Percentiles rank a stretch among this genome's conserved stretches.
Evolutionary conservation across 2,797 vertebrate species (phyloP).

Genomic region (Pseudochromis fuscus): DNA sequence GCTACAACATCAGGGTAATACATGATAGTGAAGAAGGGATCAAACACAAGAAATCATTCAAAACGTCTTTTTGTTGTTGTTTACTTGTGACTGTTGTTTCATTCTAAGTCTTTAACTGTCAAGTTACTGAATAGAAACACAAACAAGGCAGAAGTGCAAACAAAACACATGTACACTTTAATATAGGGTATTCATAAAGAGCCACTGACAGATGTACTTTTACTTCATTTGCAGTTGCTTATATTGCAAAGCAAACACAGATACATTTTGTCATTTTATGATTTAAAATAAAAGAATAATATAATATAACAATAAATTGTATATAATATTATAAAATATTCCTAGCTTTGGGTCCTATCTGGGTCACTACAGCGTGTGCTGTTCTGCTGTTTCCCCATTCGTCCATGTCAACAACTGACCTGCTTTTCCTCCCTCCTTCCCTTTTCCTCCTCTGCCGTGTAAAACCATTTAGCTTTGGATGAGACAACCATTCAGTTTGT

Average conservation of each 20-base stretch:
- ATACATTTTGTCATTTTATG: background rate
- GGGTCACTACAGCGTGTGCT: conserved; percentile 73
- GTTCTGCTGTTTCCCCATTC: conserved; percentile 71
- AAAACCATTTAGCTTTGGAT: conserved; percentile 78
- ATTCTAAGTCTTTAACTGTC: background rate
- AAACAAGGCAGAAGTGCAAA: background rate
- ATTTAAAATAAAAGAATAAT: conserved; percentile 28
- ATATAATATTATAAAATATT: conserved; percentile 27
- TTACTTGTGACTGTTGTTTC: conserved; percentile 11
- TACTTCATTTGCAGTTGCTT: background rate
- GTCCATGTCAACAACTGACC: conserved; percentile 83
- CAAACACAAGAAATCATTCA: conserved; percentile 20
- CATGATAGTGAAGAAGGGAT: conserved; percentile 16
- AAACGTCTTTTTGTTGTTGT: conserved; percentile 3
- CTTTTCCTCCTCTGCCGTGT: conserved; percentile 64
- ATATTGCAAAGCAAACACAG: background rate
- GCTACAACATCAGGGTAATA: conserved; percentile 33
- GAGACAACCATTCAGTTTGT: conserved; percentile 72
- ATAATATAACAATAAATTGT: conserved; percentile 19
- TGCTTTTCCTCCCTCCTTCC: conserved; percentile 71
- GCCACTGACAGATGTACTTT: background rate
- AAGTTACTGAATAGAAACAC: conserved; percentile 1
- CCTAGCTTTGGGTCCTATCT: conserved; percentile 65
- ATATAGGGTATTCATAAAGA: background rate
- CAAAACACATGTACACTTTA: background rate